These are phyloP conservation scores for Hydrophis major DNA, from an alignment of 2,797 vertebrate species.

Conservation along the genomic window DNA sequence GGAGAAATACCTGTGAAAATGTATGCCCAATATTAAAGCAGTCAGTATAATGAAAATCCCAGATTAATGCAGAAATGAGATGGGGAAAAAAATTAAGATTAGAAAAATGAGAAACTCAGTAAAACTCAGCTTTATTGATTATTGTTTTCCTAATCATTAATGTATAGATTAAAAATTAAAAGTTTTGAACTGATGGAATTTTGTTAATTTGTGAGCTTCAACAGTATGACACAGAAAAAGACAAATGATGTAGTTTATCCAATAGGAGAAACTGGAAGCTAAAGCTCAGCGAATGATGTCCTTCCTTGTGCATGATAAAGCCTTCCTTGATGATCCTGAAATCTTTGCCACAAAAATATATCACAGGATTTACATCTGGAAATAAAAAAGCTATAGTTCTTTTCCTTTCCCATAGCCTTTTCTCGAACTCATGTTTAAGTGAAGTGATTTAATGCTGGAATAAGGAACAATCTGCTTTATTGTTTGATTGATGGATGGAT, in stretches of 20 bases:
- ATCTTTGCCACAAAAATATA: conserved; percentile 24
- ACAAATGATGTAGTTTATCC: conserved; percentile 25
- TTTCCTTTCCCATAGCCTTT: conserved; percentile 22
- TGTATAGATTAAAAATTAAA: background rate
- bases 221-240: fast-evolving
- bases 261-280: conserved; percentile 11
- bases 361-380: conserved; percentile 32
- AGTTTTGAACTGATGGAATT: background rate
- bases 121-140: background rate
- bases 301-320: conserved; percentile 24
- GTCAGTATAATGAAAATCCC: background rate
- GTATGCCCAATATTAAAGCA: background rate
- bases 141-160: background rate
- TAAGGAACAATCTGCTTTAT: background rate
- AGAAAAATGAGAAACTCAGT: background rate
- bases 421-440: conserved; percentile 1
- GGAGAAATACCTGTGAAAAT: background rate
- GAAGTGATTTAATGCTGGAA: background rate
- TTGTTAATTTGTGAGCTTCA: background rate
- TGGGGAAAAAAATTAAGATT: background rate
- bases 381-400: conserved; percentile 18
- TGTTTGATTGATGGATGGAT: background rate
- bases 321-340: conserved; percentile 38
- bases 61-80: background rate
- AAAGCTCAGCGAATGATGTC: conserved; percentile 23